Conservation (phyloP, 2,113 vertebrate genomes). For the Petroica traversi region DNA sequence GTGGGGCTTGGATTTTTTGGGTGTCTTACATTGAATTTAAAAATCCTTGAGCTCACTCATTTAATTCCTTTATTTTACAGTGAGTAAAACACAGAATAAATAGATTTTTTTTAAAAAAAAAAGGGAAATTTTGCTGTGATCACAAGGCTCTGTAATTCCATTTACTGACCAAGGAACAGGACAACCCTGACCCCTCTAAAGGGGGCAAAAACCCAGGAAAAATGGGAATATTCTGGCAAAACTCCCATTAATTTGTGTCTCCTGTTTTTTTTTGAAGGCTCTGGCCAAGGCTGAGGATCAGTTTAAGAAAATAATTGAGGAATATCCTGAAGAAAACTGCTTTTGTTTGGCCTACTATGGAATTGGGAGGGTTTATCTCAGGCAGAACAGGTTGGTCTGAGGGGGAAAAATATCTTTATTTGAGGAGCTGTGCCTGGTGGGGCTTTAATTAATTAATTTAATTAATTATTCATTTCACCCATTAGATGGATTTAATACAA, state of each 20-base stretch:
- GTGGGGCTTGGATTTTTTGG: neutral
- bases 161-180: neutral
- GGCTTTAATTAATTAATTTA: too few species aligned
- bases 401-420: neutral
- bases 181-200: neutral
- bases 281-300: conserved; percentile 81
- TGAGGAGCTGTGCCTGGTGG: fast-evolving
- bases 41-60: neutral
- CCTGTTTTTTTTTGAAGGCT: conserved; percentile 73
- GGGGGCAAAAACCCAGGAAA: neutral
- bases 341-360: conserved; percentile 86
- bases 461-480: too few species aligned
- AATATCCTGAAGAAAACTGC: conserved; percentile 79
- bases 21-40: neutral
- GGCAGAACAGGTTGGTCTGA: conserved; percentile 86
- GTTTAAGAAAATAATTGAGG: conserved; percentile 80
- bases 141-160: neutral
- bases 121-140: neutral
- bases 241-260: neutral
- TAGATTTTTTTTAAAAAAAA: too few species aligned
- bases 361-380: conserved; percentile 84
- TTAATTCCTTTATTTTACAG: neutral
- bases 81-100: neutral
- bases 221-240: neutral
- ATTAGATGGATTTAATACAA: neutral